phyloP scores from a whole-genome alignment of 2,797 vertebrate species.

The Botia almorhae region DNA sequence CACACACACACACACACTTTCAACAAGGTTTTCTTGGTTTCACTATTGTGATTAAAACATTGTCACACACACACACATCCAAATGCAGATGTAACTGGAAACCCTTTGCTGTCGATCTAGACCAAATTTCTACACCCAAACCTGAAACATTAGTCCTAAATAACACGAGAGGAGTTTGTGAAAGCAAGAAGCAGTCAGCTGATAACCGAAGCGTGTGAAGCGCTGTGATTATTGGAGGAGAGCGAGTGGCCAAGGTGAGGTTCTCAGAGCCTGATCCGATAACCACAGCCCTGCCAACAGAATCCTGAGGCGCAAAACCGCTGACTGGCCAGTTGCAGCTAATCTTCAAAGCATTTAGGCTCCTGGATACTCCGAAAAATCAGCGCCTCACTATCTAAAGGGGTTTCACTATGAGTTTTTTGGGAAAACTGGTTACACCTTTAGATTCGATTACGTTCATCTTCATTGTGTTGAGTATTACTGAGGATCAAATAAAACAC shows the following conservation, averaged over 20 bases:
- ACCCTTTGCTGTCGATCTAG: not conserved
- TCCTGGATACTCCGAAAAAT: slow-evolving; percentile 53
- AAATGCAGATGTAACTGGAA: not conserved
- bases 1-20: too few relatives aligned
- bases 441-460: not conserved
- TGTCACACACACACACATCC: not conserved
- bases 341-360: slow-evolving; percentile 70
- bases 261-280: slow-evolving; percentile 76
- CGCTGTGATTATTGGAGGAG: slow-evolving; percentile 52
- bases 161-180: too few relatives aligned
- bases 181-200: not conserved
- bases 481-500: too few relatives aligned
- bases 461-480: too few relatives aligned
- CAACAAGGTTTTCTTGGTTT: too few relatives aligned
- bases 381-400: not conserved
- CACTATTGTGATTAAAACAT: too few relatives aligned
- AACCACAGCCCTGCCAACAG: slow-evolving; percentile 71
- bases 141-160: not conserved
- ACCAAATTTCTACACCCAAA: not conserved
- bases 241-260: slow-evolving; percentile 53
- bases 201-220: slow-evolving; percentile 12
- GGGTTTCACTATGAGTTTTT: not conserved
- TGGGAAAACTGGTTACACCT: not conserved
- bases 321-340: slow-evolving; percentile 69
- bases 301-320: slow-evolving; percentile 67